Evolutionary conservation across 1,140 invertebrate species (phyloP).

Genomic region (Bradynema listronoti): DNA sequence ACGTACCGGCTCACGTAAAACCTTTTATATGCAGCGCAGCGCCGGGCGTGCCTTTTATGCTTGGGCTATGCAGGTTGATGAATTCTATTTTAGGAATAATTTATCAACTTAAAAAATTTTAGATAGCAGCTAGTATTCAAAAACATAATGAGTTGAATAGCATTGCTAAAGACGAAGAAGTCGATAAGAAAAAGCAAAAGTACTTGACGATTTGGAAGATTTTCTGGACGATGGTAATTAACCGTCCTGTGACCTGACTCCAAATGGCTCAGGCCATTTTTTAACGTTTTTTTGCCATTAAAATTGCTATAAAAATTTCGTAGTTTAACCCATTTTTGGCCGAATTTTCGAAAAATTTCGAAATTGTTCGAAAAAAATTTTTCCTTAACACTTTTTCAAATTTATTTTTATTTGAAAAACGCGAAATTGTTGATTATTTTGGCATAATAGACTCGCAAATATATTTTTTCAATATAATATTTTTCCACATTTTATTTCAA

Average conservation of each 20-base stretch:
- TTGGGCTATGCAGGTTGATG: conserved; percentile 75
- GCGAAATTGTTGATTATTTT: too few species aligned
- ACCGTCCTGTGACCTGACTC: too few species aligned
- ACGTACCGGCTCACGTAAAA: conserved; percentile 63
- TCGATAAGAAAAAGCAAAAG: conserved; percentile 66
- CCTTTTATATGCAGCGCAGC: conserved; percentile 75
- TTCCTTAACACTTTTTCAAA: too few species aligned
- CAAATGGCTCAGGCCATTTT: too few species aligned
- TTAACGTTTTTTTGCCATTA: background rate
- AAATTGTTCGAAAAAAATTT: too few species aligned
- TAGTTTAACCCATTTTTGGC: too few species aligned
- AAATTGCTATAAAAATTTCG: too few species aligned
- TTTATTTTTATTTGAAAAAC: too few species aligned
- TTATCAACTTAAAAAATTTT: conserved; percentile 16
- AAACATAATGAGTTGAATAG: conserved; percentile 61
- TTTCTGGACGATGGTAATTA: conserved; percentile 84
- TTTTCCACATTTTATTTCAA: too few species aligned
- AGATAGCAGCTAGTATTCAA: conserved; percentile 79
- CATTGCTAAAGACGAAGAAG: conserved; percentile 60
- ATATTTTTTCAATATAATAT: too few species aligned
- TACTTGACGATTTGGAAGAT: conserved; percentile 82
- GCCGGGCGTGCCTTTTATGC: conserved; percentile 93
- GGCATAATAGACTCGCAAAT: too few species aligned
- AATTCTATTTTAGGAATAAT: conserved; percentile 6
- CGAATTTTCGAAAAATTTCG: too few species aligned